Percentiles rank a stretch among this genome's conserved stretches.
Conservation (phyloP, 2,888 invertebrate genomes). For the Monopis laevigella region DNA sequence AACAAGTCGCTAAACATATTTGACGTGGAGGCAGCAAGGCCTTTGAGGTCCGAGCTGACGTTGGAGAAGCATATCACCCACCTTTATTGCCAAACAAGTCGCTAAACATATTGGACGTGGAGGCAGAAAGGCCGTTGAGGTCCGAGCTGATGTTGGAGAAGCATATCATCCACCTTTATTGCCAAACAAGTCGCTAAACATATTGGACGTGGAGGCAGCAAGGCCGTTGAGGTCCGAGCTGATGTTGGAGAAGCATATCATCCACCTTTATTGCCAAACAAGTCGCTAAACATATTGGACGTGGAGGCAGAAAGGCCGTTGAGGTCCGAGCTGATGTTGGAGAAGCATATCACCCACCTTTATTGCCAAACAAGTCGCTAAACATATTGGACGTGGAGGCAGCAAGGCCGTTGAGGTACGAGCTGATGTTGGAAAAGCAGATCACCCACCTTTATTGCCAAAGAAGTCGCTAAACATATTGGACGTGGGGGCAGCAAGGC, state of each 20-base stretch:
- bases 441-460: conserved; percentile 79
- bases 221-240: conserved; percentile 93
- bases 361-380: conserved; percentile 89
- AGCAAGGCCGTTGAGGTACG: conserved; percentile 91
- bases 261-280: conserved; percentile 86
- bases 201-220: conserved; percentile 91
- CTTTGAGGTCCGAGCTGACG: conserved; percentile 92
- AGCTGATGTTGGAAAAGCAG: conserved; percentile 91
- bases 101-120: conserved; percentile 93
- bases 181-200: conserved; percentile 95
- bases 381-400: conserved; percentile 94
- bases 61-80: conserved; percentile 89
- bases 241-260: conserved; percentile 89
- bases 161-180: conserved; percentile 74
- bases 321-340: conserved; percentile 90
- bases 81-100: conserved; percentile 88
- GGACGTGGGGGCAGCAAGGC: conserved; percentile 90
- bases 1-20: conserved; percentile 96
- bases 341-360: conserved; percentile 83
- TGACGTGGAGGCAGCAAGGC: conserved; percentile 90
- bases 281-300: conserved; percentile 92
- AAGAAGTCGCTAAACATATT: conserved; percentile 96
- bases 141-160: conserved; percentile 93
- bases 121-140: conserved; percentile 90
- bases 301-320: conserved; percentile 94